These are phyloP conservation scores for Ornithoptera priamus DNA, from an alignment of 2,888 invertebrate genomes.

Conservation along the genomic window DNA sequence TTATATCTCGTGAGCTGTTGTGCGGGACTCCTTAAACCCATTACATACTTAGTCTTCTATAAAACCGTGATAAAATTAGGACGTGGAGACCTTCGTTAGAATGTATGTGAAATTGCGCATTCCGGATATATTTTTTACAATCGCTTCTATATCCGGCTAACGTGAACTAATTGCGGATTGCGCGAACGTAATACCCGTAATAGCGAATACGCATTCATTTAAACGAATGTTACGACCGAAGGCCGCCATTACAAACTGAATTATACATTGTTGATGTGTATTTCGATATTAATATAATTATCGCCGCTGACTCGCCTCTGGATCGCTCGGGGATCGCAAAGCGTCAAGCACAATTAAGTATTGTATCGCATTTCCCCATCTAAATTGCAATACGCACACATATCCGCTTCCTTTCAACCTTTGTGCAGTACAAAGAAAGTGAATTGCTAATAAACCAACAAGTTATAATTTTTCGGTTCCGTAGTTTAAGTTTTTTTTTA, in stretches of 20 bases:
- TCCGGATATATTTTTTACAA: background rate
- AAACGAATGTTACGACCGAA: slow-evolving; percentile 8
- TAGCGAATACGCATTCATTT: background rate
- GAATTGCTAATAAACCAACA: background rate
- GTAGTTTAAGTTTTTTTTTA: no score
- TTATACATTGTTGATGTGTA: slow-evolving; percentile 26
- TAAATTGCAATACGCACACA: slow-evolving; percentile 72
- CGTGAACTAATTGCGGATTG: background rate
- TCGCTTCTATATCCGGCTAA: background rate
- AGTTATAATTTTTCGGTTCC: background rate
- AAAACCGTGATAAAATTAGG: no score
- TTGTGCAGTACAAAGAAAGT: slow-evolving; percentile 39
- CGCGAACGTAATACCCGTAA: background rate
- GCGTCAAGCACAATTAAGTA: slow-evolving; percentile 65
- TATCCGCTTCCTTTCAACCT: slow-evolving; percentile 64
- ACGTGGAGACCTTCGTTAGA: background rate
- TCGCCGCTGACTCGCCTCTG: slow-evolving; percentile 27
- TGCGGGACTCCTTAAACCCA: no score
- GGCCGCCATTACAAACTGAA: slow-evolving; percentile 17
- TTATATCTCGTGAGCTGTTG: no score
- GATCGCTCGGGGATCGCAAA: slow-evolving; percentile 29
- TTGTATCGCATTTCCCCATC: slow-evolving; percentile 65
- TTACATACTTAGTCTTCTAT: no score
- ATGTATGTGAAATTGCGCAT: background rate
- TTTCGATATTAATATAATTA: slow-evolving; percentile 36